Conservation (phyloP, 1,140 invertebrate genomes). For the Pseudachorutes palmiensis region DNA sequence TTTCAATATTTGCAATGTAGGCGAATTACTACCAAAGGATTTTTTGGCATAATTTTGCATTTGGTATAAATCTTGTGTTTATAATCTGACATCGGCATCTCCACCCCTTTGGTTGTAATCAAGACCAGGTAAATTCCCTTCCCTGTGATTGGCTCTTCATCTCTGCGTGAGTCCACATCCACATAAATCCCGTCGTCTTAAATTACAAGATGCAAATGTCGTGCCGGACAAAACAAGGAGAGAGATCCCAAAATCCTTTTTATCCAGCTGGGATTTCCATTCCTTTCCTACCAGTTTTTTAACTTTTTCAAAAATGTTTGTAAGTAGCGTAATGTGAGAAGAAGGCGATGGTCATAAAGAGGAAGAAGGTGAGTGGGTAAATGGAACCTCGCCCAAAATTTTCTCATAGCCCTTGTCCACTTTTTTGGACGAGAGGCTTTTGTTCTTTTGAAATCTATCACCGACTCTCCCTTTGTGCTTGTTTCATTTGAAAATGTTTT, state of each 20-base stretch:
- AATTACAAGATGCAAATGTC: background rate
- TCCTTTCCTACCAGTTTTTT: background rate
- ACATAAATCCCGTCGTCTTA: background rate
- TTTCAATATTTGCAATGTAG: too few relatives aligned
- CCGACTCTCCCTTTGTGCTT: background rate
- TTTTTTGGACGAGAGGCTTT: slow-evolving; percentile 9
- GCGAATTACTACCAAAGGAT: too few relatives aligned
- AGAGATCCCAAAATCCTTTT: background rate
- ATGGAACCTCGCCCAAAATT: slow-evolving; percentile 4
- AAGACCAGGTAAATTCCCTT: background rate
- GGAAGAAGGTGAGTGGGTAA: background rate
- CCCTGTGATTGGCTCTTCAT: background rate
- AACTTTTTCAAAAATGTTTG: background rate
- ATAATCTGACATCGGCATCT: too few relatives aligned
- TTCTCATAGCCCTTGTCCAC: slow-evolving; percentile 10
- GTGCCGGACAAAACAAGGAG: background rate
- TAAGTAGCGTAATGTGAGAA: slow-evolving; percentile 2
- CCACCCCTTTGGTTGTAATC: background rate
- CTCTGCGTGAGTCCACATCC: background rate
- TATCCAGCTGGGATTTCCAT: background rate
- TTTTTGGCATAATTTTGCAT: too few relatives aligned
- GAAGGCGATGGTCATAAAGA: background rate
- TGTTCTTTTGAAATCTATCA: slow-evolving; percentile 1
- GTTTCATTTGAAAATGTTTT: background rate
- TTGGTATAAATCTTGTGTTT: too few relatives aligned